A percentile compares a stretch with the other conserved stretches of the same genome.
These are phyloP conservation scores for Leptinotarsa undecemlineata DNA, from an alignment of 1,140 invertebrate species.

Conservation along the genomic window DNA sequence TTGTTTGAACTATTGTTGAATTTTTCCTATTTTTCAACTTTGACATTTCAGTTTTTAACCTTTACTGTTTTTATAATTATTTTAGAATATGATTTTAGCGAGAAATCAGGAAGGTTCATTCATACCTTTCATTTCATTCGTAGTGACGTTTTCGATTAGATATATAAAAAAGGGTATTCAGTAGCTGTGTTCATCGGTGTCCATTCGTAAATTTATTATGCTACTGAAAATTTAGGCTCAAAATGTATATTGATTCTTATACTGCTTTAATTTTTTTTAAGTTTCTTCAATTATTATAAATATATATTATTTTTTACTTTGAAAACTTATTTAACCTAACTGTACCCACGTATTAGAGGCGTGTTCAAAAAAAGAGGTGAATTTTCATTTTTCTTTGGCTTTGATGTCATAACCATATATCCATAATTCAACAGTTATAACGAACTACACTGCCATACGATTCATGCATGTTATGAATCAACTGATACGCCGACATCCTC, in stretches of 20 bases:
- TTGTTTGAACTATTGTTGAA: constrained; percentile 22
- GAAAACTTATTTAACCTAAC: constrained; percentile 28
- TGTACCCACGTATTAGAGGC: too few species aligned
- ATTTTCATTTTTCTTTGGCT: too few species aligned
- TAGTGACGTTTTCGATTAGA: constrained; percentile 23
- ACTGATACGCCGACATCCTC: too few species aligned
- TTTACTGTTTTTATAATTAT: constrained; percentile 25
- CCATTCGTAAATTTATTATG: constrained; percentile 39
- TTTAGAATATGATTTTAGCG: not conserved
- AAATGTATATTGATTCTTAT: constrained; percentile 42
- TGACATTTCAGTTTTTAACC: constrained; percentile 32
- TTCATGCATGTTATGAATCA: too few species aligned
- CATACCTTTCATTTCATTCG: constrained; percentile 27
- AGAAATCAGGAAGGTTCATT: not conserved
- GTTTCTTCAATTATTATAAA: constrained; percentile 36
- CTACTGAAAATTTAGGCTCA: constrained; percentile 48
- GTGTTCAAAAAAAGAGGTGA: too few species aligned
- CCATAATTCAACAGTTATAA: too few species aligned
- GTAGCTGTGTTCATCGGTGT: constrained; percentile 41
- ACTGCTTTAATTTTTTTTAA: constrained; percentile 45
- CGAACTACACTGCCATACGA: too few species aligned
- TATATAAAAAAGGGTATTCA: constrained; percentile 33
- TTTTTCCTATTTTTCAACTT: constrained; percentile 25
- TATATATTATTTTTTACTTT: constrained; percentile 49
- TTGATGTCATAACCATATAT: too few species aligned